Base-by-base conservation (phyloP, 2,113 vertebrate species). In the Oophaga pumilio region DNA sequence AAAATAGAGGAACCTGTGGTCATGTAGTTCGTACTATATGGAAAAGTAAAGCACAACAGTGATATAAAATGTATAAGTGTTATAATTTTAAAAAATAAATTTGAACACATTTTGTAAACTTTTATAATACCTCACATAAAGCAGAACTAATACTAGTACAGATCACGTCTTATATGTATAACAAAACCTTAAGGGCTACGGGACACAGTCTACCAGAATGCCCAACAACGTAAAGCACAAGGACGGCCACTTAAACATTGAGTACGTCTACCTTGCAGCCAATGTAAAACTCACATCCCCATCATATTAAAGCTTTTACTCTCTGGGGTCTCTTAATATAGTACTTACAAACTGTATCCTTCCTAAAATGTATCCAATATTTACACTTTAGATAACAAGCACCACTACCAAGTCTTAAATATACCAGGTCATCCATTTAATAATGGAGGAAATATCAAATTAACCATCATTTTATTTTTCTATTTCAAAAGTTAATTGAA, bases 11-110 rank as follows among this genome's bases (percentile, higher is more conserved):
- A n/a, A 26, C 60, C 56, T 59, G 6, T 68, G 62, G n/a, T 62
- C 15, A 52, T 64, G 64, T 83, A 53, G 22, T 26, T 26, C 68
- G 33, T 24, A 68, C 80, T 68, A 24, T 68, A 43, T 24, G 43
- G 62, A 69, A 83, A 83, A 69, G 33, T 82, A 50, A 66, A 68
- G 43, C 81, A 83, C 59, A 68, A 69, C 59, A 64, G 57, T 82
- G 79, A 69, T 64, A 56, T 59, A 79, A 17, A 43, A 80, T 22
- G 57, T 60, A 69, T 4, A 66, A 83, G 62, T 83, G 60, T 83
- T 69, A 83, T 13, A 53, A 53, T 83, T 82, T 33, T 66, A 66
- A 82, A 7, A 82, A 22, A 24, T 68, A 52, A 24, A 79, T 26
- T 57, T 80, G 56, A 80, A 59, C 56, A 80, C 33, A 22, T 50